phyloP scores from a whole-genome alignment of 2,113 vertebrate species.

The Tamias sibiricus region DNA sequence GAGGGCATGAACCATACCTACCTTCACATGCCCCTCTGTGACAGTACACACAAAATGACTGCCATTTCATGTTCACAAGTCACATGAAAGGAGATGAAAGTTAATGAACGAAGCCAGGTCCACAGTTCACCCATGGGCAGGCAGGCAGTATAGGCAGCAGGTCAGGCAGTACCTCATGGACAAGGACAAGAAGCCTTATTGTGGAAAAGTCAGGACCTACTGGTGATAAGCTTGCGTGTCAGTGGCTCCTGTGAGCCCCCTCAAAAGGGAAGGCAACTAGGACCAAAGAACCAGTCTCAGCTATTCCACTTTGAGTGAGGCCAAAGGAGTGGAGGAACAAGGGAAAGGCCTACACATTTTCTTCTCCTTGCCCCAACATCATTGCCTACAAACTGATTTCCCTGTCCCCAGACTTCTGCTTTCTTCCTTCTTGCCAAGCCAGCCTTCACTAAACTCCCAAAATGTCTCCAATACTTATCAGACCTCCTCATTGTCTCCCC shows the following conservation, averaged over 20 bases:
- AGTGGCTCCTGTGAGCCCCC: neutral
- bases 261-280: neutral
- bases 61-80: neutral
- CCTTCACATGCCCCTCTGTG: neutral
- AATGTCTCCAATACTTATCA: neutral
- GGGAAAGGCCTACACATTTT: neutral
- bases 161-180: neutral
- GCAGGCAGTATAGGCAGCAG: neutral
- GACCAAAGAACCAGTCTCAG: neutral
- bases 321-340: neutral
- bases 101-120: neutral
- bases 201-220: neutral
- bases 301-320: neutral
- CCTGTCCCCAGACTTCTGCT: neutral
- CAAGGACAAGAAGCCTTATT: too few relatives aligned
- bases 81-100: neutral
- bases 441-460: neutral
- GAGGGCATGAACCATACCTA: neutral
- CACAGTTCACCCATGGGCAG: neutral
- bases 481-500: neutral
- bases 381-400: neutral
- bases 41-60: neutral
- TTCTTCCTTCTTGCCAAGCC: neutral
- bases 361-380: neutral
- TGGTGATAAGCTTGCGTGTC: neutral